Conservation (phyloP, 2,113 vertebrate species). For the Vanacampus margaritifer region DNA sequence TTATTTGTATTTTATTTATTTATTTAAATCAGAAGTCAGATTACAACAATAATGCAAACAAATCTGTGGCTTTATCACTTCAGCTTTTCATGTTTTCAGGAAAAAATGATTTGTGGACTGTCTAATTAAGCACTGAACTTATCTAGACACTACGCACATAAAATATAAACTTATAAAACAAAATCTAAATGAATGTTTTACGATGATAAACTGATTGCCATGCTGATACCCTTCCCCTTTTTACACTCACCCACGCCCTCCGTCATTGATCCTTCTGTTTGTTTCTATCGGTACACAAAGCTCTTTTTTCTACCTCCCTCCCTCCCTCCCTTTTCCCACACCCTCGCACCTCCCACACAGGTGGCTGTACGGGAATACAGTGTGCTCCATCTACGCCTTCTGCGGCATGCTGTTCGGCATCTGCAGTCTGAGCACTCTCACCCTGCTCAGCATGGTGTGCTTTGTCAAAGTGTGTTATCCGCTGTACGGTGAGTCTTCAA, state of each 20-base stretch:
- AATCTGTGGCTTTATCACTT: no score
- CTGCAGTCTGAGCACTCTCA: slow-evolving; percentile 76
- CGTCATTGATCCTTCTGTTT: slow-evolving; percentile 23
- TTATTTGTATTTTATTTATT: no score
- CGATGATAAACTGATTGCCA: neutral
- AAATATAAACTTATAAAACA: no score
- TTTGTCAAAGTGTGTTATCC: slow-evolving; percentile 80
- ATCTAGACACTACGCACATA: no score
- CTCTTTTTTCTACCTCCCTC: slow-evolving; percentile 6
- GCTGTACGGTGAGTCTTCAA: slow-evolving; percentile 68
- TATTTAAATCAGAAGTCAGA: no score
- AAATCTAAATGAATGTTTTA: neutral
- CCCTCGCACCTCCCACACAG: slow-evolving; percentile 46
- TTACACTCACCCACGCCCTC: slow-evolving; percentile 11
- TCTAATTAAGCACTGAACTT: no score
- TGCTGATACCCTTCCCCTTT: slow-evolving; percentile 6
- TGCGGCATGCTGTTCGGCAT: slow-evolving; percentile 77
- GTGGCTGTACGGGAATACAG: slow-evolving; percentile 73
- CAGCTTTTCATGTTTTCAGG: no score
- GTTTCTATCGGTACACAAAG: neutral
- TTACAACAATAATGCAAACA: no score
- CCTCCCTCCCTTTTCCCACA: slow-evolving; percentile 18
- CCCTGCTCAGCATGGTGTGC: slow-evolving; percentile 74
- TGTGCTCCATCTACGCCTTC: slow-evolving; percentile 76
- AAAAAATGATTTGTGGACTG: no score